Evolutionary conservation across 2,888 invertebrate genomes (phyloP).

Genomic region (Amiota communis): DNA sequence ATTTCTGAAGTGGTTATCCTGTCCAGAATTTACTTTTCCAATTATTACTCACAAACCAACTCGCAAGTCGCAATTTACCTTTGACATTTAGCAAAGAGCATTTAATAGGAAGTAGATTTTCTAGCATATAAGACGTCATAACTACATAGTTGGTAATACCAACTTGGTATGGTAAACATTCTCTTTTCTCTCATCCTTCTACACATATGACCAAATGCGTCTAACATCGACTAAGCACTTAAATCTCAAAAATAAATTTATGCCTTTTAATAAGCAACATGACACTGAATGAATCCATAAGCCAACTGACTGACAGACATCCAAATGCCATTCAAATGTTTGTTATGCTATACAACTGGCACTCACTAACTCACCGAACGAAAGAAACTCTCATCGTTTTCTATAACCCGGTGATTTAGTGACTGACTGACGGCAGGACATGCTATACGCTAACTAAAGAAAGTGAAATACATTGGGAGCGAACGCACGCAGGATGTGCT

Average conservation of each 20-base stretch:
- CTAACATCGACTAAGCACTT: constrained; percentile 1
- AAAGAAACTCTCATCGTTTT: too few relatives aligned
- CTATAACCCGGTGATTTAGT: not conserved
- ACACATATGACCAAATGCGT: too few relatives aligned
- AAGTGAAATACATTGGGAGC: not conserved
- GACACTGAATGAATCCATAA: constrained; percentile 55
- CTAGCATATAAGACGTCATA: too few relatives aligned
- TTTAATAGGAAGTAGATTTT: too few relatives aligned
- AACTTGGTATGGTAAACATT: too few relatives aligned
- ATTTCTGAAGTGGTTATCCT: too few relatives aligned
- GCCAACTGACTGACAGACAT: not conserved
- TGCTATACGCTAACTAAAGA: constrained; percentile 32
- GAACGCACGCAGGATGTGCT: constrained; percentile 66
- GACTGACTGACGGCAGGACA: constrained; percentile 25
- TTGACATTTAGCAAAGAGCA: too few relatives aligned
- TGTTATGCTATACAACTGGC: constrained; percentile 26
- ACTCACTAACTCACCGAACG: constrained; percentile 1
- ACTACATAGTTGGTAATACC: too few relatives aligned
- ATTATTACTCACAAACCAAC: too few relatives aligned
- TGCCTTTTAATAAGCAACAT: constrained; percentile 66
- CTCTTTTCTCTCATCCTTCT: too few relatives aligned
- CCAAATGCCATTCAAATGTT: constrained; percentile 62
- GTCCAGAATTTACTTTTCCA: too few relatives aligned
- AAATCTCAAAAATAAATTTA: constrained; percentile 51
- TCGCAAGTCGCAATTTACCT: too few relatives aligned